Conservation (phyloP, 1,140 invertebrate genomes). For the Polypedilum pembai region DNA sequence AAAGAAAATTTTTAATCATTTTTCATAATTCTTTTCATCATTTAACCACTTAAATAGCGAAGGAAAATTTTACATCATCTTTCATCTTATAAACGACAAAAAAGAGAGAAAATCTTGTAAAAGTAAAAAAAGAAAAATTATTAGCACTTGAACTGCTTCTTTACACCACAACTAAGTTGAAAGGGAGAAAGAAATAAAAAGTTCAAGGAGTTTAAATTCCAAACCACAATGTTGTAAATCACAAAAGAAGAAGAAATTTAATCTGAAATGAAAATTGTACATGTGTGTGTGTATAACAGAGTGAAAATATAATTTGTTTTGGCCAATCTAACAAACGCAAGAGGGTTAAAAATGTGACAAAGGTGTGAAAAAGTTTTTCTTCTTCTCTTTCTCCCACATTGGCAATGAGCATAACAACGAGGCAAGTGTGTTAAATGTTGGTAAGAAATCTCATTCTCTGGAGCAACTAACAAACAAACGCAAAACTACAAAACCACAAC, state of each 20-base stretch:
- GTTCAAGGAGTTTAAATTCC: background rate
- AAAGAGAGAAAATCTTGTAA: too few relatives aligned
- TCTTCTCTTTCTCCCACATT: background rate
- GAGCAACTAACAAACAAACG: background rate
- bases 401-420: background rate
- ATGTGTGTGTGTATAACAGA: background rate
- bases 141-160: too few relatives aligned
- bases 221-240: conserved; percentile 3
- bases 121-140: too few relatives aligned
- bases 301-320: background rate
- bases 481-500: background rate
- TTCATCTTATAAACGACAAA: too few relatives aligned
- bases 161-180: too few relatives aligned
- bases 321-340: background rate
- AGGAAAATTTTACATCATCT: too few relatives aligned
- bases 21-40: too few relatives aligned
- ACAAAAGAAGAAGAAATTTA: background rate
- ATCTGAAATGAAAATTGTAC: background rate
- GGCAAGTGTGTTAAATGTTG: background rate
- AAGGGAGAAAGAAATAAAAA: too few relatives aligned
- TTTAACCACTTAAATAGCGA: too few relatives aligned
- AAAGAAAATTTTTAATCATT: background rate
- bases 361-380: background rate
- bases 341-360: background rate
- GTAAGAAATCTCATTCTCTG: background rate